phyloP scores from a whole-genome alignment of 2,797 vertebrate genomes.

The Pogoniulus pusillus region DNA sequence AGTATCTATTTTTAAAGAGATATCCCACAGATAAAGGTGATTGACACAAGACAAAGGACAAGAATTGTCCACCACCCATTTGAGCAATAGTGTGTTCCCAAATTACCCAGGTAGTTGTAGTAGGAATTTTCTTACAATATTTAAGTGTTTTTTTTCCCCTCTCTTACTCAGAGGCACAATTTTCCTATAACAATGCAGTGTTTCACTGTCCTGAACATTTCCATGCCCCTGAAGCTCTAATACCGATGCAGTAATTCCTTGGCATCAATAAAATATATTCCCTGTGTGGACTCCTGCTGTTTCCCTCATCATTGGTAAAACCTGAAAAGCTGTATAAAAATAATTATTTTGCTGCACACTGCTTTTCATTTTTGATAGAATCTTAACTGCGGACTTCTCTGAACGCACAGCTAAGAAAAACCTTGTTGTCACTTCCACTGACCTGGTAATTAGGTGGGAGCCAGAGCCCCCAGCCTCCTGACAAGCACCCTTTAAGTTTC shows the following conservation, averaged over 20 bases:
- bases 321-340: slow-evolving; percentile 57
- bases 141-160: not conserved
- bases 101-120: not conserved
- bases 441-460: slow-evolving; percentile 67
- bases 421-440: slow-evolving; percentile 62
- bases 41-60: not conserved
- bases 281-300: slow-evolving; percentile 37
- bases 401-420: slow-evolving; percentile 60
- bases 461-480: slow-evolving; percentile 10
- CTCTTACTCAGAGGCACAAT: not conserved
- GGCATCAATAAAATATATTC: slow-evolving; percentile 57
- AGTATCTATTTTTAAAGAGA: no score
- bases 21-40: not conserved
- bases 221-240: slow-evolving; percentile 41
- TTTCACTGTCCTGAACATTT: slow-evolving; percentile 45
- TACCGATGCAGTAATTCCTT: slow-evolving; percentile 57
- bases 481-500: not conserved
- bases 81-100: not conserved
- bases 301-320: slow-evolving; percentile 47
- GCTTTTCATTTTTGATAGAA: slow-evolving; percentile 66
- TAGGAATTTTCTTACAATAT: not conserved
- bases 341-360: slow-evolving; percentile 70
- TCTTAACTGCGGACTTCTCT: slow-evolving; percentile 50
- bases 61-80: not conserved
- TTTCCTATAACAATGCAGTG: not conserved